Conservation (phyloP, 1,140 invertebrate genomes). For the Zaprionus taronus region DNA sequence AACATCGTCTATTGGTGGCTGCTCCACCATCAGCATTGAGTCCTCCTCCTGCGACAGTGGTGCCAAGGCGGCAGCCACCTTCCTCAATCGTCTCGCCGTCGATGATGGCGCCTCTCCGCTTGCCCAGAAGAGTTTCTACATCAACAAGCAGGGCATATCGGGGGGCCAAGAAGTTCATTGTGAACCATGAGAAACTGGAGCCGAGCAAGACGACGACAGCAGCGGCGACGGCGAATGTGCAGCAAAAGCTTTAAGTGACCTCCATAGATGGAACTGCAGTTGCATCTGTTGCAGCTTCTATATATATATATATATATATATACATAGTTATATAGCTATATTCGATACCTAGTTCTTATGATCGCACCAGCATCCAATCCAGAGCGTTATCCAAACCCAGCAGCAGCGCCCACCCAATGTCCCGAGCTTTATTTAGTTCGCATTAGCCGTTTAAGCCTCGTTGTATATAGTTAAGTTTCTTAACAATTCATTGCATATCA, state of each 20-base stretch:
- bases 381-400: slow-evolving; percentile 30
- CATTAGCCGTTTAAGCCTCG: slow-evolving; percentile 49
- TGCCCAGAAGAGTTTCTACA: slow-evolving; percentile 72
- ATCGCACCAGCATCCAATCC: slow-evolving; percentile 14
- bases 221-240: slow-evolving; percentile 48
- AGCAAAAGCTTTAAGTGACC: slow-evolving; percentile 75
- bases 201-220: slow-evolving; percentile 22
- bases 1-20: slow-evolving; percentile 74
- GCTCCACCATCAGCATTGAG: slow-evolving; percentile 74
- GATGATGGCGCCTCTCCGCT: slow-evolving; percentile 62
- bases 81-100: slow-evolving; percentile 65
- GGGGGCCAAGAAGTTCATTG: slow-evolving; percentile 73
- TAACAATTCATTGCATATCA: slow-evolving; percentile 56
- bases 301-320: no score
- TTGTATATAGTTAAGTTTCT: slow-evolving; percentile 71
- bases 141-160: slow-evolving; percentile 71
- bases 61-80: slow-evolving; percentile 65
- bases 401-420: slow-evolving; percentile 34
- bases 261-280: slow-evolving; percentile 25
- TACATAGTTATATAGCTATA: slow-evolving; percentile 6
- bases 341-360: slow-evolving; percentile 29
- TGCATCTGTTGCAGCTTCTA: neutral
- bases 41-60: slow-evolving; percentile 75
- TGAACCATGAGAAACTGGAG: slow-evolving; percentile 64
- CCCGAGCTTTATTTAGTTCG: slow-evolving; percentile 38